Conservation (phyloP, 2,888 invertebrate species). For the Coelinius sp. region DNA sequence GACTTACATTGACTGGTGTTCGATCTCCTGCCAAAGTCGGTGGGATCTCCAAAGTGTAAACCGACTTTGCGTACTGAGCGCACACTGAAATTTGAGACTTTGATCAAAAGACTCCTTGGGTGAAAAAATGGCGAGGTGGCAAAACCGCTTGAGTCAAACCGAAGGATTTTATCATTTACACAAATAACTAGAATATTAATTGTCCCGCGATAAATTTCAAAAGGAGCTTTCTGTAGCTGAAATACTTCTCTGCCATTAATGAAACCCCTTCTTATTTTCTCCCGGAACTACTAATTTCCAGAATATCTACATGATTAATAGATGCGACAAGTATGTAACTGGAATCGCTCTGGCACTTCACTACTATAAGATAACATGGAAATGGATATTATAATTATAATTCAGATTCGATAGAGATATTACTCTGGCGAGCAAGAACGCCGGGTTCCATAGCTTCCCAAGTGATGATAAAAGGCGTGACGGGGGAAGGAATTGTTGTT, state of each 20-base stretch:
- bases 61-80: conserved; percentile 55
- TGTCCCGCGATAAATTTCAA: too few species aligned
- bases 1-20: conserved; percentile 52
- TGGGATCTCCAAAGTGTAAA: conserved; percentile 50
- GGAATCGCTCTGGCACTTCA: background rate
- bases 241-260: too few species aligned
- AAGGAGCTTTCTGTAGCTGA: too few species aligned
- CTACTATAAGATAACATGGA: background rate
- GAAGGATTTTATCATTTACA: background rate
- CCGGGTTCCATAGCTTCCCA: background rate
- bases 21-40: conserved; percentile 44
- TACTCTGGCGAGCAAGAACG: conserved; percentile 52
- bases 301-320: background rate
- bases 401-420: conserved; percentile 26
- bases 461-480: background rate
- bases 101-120: background rate
- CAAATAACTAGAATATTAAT: too few species aligned
- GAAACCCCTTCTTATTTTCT: too few species aligned
- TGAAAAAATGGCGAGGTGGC: background rate
- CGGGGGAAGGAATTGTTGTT: background rate
- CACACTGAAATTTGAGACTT: conserved; percentile 57
- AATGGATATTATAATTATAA: background rate
- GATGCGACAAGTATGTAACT: background rate
- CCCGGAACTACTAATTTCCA: background rate
- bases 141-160: background rate